These are phyloP conservation scores for Otis tarda DNA, from an alignment of 2,113 vertebrate genomes.

Conservation along the genomic window DNA sequence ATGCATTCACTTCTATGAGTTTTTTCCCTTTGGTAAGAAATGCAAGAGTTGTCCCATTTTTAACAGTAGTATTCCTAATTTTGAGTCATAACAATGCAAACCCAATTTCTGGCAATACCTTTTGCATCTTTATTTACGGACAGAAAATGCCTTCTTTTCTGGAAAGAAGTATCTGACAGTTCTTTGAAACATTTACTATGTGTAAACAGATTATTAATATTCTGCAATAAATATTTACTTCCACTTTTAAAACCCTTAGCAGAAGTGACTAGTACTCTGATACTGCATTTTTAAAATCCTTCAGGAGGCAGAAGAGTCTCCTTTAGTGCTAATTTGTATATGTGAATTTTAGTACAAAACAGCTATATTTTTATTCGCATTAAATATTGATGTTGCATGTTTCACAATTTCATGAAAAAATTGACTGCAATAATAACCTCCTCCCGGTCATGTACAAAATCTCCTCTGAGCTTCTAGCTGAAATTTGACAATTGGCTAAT, in stretches of 20 bases:
- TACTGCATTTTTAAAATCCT: neutral
- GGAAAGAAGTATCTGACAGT: neutral
- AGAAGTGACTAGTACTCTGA: neutral
- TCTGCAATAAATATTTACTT: conserved; percentile 29
- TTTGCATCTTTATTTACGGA: neutral
- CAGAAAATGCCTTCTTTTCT: neutral
- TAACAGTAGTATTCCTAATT: neutral
- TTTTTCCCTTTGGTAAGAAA: neutral
- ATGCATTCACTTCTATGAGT: neutral
- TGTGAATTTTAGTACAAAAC: conserved; percentile 18
- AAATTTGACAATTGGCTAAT: neutral
- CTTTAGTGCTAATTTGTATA: conserved; percentile 23
- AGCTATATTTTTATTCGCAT: conserved; percentile 26
- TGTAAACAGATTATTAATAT: neutral
- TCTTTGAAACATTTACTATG: neutral
- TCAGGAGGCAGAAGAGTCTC: neutral
- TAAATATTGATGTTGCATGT: conserved; percentile 41
- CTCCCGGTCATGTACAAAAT: neutral
- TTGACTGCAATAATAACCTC: conserved; percentile 1
- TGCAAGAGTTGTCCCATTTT: neutral
- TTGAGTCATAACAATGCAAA: neutral
- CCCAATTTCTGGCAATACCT: neutral
- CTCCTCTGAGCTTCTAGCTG: neutral
- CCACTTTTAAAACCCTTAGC: neutral
- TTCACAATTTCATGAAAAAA: conserved; percentile 1